These are phyloP conservation scores for Larimichthys polyactis DNA, from an alignment of 2,113 vertebrate species.

Conservation along the genomic window DNA sequence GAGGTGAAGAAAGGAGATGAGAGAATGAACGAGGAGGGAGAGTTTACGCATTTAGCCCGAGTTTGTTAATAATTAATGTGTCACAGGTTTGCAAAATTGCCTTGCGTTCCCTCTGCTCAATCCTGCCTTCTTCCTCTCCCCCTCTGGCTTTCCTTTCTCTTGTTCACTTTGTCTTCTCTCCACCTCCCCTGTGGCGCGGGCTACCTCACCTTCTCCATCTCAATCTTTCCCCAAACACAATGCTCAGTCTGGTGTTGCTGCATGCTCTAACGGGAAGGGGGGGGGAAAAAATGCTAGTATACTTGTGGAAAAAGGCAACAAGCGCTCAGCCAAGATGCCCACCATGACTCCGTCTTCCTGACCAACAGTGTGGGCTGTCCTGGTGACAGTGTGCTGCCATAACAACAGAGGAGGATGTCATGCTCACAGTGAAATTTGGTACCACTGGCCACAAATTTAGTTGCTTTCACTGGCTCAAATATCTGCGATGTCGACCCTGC, in stretches of 20 bases:
- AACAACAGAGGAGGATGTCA: slow-evolving; percentile 65
- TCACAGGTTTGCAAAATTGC: slow-evolving; percentile 86
- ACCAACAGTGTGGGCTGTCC: slow-evolving; percentile 57
- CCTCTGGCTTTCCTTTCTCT: slow-evolving; percentile 65
- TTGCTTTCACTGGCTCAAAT: slow-evolving; percentile 36
- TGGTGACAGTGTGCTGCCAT: slow-evolving; percentile 64
- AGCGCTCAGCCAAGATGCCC: slow-evolving; percentile 49
- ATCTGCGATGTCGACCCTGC: slow-evolving; percentile 20
- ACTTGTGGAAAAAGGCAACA: slow-evolving; percentile 29
- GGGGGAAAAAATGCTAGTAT: slow-evolving; percentile 54
- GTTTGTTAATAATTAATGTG: slow-evolving; percentile 89
- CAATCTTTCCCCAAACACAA: slow-evolving; percentile 68
- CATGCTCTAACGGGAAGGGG: slow-evolving; percentile 31
- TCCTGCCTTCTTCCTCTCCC: slow-evolving; percentile 71
- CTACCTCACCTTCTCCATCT: slow-evolving; percentile 69
- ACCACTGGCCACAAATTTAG: slow-evolving; percentile 42
- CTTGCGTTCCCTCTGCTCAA: slow-evolving; percentile 69
- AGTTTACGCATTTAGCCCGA: slow-evolving; percentile 86
- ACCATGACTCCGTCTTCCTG: slow-evolving; percentile 51
- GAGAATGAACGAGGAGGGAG: slow-evolving; percentile 75
- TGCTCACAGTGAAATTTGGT: slow-evolving; percentile 50
- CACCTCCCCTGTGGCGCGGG: slow-evolving; percentile 53
- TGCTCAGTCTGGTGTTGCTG: slow-evolving; percentile 55
- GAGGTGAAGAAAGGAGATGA: slow-evolving; percentile 70
- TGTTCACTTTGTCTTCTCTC: slow-evolving; percentile 60